Percentiles rank a stretch among this genome's conserved stretches.
Conservation (phyloP, 2,113 vertebrate species). For the Athene cunicularia region DNA sequence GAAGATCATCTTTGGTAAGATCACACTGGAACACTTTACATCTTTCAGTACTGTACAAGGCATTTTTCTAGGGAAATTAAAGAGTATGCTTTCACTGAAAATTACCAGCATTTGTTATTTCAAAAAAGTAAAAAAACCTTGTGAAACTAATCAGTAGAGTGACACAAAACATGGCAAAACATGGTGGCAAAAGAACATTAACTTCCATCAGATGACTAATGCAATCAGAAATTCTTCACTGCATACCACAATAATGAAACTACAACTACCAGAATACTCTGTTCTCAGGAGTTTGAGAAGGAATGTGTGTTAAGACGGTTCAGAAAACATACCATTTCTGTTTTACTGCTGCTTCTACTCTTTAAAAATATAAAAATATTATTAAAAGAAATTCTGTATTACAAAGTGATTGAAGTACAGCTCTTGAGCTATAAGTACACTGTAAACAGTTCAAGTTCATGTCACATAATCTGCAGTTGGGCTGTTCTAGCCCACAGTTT, state of each 20-base stretch:
- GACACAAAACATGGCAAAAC: background rate
- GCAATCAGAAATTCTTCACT: background rate
- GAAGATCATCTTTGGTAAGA: constrained; percentile 89
- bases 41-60: constrained; percentile 80
- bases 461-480: background rate
- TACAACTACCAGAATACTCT: background rate
- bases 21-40: constrained; percentile 95
- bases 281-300: background rate
- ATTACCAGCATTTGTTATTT: background rate
- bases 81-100: background rate
- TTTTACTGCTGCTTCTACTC: background rate
- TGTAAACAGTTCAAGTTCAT: background rate
- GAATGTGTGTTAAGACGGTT: background rate
- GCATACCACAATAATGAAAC: background rate
- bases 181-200: background rate
- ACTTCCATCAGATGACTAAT: background rate
- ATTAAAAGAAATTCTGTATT: background rate
- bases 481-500: background rate
- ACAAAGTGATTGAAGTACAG: background rate
- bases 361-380: background rate
- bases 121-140: background rate
- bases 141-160: background rate
- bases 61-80: constrained; percentile 81
- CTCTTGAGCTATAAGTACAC: background rate
- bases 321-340: background rate